Evolutionary conservation across 1,140 invertebrate genomes (phyloP), one percentile per base, ranked within the genome.

Genomic region (Sycophila sp.): DNA sequence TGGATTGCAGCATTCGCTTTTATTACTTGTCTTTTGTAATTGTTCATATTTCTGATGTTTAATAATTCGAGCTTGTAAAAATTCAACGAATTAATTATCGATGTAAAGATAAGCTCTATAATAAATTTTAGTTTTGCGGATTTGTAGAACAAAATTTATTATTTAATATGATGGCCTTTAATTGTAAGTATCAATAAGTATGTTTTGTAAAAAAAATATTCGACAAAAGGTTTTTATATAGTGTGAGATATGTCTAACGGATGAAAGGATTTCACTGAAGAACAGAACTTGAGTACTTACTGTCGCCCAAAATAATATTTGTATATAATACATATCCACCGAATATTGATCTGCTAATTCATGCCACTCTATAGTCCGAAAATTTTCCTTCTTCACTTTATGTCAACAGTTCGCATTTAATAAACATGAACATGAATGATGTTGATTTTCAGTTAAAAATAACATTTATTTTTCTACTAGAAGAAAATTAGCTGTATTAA

Each of bases 201-300:
- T 26, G 11, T 40, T 7, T n/a, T n/a, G 51, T 17, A 55, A 55
- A 30, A 26, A 28, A 55, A 55, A 55, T 15, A 55, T 3, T 3
- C 26, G 8, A 17, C 22, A 24, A 24, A 36, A 55, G 56, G 68
- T 38, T n/a, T n/a, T n/a, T n/a, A n/a, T n/a, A n/a, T n/a, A n/a
- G n/a, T 38, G 51, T 36, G 22, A 51, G 22, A 60, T n/a, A 73
- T 19, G 56, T 17, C 17, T 15, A 36, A 55, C 5, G 71, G 74
- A 80, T 74, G 76, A 76, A 77, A 72, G 69, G 73, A 77, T 82
- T 83, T 82, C 80, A 80, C 80, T 81, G 79, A 75, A 70, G 73
- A 79, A 75, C 68, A 71, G 53, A 65, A 69, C 45, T 32, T 30
- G 15, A 58, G 55, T 38, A 40, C 38, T 59, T 62, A n/a, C 72